These are phyloP conservation scores for Nephrotoma flavescens DNA, from an alignment of 2,888 invertebrate species.

Conservation along the genomic window DNA sequence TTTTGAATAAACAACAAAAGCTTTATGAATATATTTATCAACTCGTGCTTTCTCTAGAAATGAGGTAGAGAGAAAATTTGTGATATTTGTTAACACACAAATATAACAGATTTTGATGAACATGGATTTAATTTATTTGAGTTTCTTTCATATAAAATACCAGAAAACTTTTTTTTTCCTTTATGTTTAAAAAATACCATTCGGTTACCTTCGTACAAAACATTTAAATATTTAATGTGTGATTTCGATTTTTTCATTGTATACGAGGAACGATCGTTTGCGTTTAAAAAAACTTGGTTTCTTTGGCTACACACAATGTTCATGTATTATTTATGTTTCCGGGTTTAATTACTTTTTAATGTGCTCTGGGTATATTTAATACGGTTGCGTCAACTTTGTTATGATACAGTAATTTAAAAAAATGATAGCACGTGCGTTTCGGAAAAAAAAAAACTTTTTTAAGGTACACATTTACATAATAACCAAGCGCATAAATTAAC, in stretches of 20 bases:
- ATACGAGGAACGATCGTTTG: not conserved
- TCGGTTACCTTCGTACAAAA: not conserved
- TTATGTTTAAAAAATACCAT: not conserved
- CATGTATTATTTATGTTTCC: not conserved
- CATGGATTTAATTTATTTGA: not conserved
- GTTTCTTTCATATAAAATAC: not conserved
- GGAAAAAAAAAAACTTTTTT: not conserved
- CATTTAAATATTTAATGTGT: not conserved
- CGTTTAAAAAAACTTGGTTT: not conserved
- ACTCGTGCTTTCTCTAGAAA: not conserved
- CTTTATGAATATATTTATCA: not conserved
- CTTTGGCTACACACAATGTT: not conserved
- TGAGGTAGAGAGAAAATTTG: not conserved
- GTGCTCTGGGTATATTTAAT: no score
- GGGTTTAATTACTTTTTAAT: no score
- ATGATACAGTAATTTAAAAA: no score
- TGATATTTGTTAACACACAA: not conserved
- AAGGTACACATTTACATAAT: not conserved
- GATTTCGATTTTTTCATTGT: not conserved
- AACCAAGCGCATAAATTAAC: not conserved
- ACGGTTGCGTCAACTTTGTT: no score
- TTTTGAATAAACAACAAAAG: not conserved
- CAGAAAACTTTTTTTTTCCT: not conserved
- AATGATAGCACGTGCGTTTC: not conserved
- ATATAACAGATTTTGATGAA: not conserved